Evolutionary conservation across 2,113 vertebrate species (phyloP).

Genomic region (Clarias magur): DNA sequence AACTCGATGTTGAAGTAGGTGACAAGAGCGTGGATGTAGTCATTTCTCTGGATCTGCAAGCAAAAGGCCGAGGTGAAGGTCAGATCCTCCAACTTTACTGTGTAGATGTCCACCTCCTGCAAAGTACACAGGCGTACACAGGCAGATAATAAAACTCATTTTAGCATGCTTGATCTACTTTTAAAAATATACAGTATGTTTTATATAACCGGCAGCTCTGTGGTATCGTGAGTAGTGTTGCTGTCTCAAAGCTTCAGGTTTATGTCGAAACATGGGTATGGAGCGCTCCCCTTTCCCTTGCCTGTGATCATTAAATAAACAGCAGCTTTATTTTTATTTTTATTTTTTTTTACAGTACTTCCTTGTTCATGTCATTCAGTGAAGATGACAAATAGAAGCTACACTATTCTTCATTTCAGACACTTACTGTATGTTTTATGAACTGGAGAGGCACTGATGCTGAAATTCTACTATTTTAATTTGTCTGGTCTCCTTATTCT

Average conservation of each 20-base stretch:
- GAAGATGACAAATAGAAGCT: neutral
- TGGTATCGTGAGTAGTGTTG: too few species aligned
- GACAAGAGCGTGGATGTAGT: constrained; percentile 93
- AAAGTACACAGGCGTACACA: constrained; percentile 23
- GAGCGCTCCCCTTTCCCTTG: constrained; percentile 21
- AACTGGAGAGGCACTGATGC: neutral
- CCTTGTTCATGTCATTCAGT: constrained; percentile 28
- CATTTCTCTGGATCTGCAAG: constrained; percentile 94
- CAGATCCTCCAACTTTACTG: constrained; percentile 90
- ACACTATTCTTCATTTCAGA: constrained; percentile 36
- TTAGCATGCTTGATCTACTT: neutral
- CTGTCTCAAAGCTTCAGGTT: too few species aligned
- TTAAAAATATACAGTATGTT: too few species aligned
- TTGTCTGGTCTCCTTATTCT: neutral
- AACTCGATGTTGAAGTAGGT: constrained; percentile 98
- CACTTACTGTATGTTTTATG: constrained; percentile 1
- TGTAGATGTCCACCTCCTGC: constrained; percentile 97
- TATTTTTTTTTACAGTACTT: too few species aligned
- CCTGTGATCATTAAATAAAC: constrained; percentile 13
- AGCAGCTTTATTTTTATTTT: neutral
- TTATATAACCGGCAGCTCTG: too few species aligned
- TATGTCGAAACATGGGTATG: neutral
- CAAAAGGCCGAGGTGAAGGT: constrained; percentile 93
- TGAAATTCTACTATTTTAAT: neutral
- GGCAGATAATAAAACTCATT: neutral